Evolutionary conservation across 2,113 vertebrate genomes (phyloP).

Genomic region (Phasianus colchicus): DNA sequence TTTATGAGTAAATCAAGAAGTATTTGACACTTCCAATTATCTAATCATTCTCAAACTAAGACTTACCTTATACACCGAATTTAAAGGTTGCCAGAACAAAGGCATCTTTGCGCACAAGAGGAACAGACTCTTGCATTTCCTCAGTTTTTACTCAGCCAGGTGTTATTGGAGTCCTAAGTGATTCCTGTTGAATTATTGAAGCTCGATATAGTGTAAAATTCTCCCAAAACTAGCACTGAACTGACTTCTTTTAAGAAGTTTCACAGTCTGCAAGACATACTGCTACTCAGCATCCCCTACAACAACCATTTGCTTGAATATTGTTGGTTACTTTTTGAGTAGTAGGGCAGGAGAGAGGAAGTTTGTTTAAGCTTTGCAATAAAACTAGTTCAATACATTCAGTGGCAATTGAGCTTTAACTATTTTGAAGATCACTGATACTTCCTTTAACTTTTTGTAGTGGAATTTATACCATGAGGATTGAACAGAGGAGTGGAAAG

Average conservation of each 20-base stretch:
- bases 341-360: no score
- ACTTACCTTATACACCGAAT: background rate
- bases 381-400: background rate
- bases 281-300: background rate
- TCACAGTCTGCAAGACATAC: background rate
- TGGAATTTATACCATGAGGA: accelerated
- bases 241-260: background rate
- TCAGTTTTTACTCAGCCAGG: background rate
- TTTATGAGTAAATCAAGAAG: background rate
- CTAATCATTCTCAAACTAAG: background rate
- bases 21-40: background rate
- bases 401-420: background rate
- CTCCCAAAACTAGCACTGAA: background rate
- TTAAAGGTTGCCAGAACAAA: background rate
- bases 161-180: background rate
- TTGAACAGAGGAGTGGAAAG: no score
- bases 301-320: background rate
- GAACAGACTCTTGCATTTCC: background rate
- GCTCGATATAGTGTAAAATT: background rate
- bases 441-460: no score
- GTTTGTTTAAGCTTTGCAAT: background rate
- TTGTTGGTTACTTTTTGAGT: background rate
- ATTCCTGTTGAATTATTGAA: background rate
- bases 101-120: background rate
- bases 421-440: background rate